Evolutionary conservation across 2,888 invertebrate genomes (phyloP).

Genomic region (Rosalia funebris): DNA sequence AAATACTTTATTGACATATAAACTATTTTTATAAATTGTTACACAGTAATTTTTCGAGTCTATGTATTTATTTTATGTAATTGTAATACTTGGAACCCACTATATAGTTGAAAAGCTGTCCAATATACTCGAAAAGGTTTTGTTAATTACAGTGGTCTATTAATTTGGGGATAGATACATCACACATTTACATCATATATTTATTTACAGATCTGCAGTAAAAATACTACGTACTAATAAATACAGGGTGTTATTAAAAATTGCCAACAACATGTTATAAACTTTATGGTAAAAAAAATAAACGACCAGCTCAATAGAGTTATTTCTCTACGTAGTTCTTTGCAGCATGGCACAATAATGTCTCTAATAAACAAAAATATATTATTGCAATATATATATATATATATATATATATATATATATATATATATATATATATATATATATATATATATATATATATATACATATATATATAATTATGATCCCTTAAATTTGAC

Average conservation of each 20-base stretch:
- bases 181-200: conserved; percentile 7
- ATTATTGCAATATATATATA: neutral
- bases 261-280: too few species aligned
- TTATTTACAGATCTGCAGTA: conserved; percentile 21
- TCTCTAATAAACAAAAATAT: neutral
- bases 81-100: neutral
- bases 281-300: too few species aligned
- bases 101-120: neutral
- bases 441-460: too few species aligned
- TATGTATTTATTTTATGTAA: neutral
- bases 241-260: conserved; percentile 1
- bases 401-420: too few species aligned
- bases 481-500: too few species aligned
- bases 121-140: too few species aligned
- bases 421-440: too few species aligned
- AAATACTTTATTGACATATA: neutral
- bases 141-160: conserved; percentile 6
- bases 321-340: neutral
- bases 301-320: too few species aligned
- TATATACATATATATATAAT: too few species aligned
- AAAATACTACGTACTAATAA: conserved; percentile 14
- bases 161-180: too few species aligned
- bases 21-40: neutral
- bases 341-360: neutral
- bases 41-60: neutral